These are phyloP conservation scores for Atethmia centrago DNA, from an alignment of 2,888 invertebrate species.

Conservation along the genomic window DNA sequence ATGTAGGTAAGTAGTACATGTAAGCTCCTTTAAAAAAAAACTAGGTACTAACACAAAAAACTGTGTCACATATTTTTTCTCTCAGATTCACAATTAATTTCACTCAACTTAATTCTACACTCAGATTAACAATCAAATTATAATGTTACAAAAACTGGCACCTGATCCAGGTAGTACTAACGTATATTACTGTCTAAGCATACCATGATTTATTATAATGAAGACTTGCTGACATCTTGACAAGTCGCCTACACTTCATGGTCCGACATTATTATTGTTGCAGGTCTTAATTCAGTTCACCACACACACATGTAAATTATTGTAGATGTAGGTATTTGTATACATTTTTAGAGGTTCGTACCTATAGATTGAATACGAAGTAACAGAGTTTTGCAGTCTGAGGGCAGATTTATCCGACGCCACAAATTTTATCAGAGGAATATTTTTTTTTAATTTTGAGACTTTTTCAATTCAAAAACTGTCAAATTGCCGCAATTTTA, in stretches of 20 bases:
- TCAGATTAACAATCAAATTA: slow-evolving; percentile 12
- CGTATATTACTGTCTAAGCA: slow-evolving; percentile 54
- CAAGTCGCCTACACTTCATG: slow-evolving; percentile 48
- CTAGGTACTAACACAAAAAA: no score
- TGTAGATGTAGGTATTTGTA: background rate
- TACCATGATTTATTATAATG: slow-evolving; percentile 51
- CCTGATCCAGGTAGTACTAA: slow-evolving; percentile 42
- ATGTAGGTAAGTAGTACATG: no score
- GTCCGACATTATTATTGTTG: slow-evolving; percentile 28
- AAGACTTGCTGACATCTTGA: slow-evolving; percentile 42
- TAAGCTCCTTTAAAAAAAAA: background rate
- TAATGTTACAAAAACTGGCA: slow-evolving; percentile 23
- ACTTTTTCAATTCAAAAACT: background rate
- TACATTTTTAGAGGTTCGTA: background rate
- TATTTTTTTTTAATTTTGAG: background rate
- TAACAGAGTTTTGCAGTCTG: background rate
- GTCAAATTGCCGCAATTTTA: background rate
- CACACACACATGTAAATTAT: slow-evolving; percentile 1
- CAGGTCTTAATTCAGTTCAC: slow-evolving; percentile 32
- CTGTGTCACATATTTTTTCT: no score
- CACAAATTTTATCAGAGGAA: no score
- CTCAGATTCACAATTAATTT: background rate
- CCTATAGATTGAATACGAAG: background rate
- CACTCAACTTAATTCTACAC: background rate
- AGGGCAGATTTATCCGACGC: background rate